Conservation (phyloP, 2,888 invertebrate genomes). For the Dynastes grantii region DNA sequence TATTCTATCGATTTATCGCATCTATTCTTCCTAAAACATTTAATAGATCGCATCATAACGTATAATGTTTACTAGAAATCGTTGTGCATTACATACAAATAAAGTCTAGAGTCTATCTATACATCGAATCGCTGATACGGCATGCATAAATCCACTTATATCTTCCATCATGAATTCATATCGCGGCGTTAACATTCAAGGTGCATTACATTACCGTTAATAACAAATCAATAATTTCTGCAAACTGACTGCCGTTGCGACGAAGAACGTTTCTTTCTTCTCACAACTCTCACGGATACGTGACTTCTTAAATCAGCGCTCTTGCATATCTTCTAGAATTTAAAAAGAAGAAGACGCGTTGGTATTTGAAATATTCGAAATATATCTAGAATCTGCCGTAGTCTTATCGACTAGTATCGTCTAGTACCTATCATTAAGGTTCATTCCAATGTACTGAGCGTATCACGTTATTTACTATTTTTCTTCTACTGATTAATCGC, state of each 20-base stretch:
- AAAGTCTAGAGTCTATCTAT: neutral
- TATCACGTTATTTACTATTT: no score
- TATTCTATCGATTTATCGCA: no score
- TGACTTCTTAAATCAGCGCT: slow-evolving; percentile 17
- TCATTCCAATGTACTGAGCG: no score
- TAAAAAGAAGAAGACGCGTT: neutral
- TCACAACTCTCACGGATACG: slow-evolving; percentile 12
- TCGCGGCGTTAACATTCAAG: slow-evolving; percentile 1
- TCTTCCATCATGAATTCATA: slow-evolving; percentile 1
- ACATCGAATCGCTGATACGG: neutral
- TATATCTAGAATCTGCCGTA: neutral
- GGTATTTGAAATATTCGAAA: slow-evolving; percentile 3
- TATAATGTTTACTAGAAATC: neutral
- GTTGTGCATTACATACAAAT: neutral
- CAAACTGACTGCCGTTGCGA: slow-evolving; percentile 15
- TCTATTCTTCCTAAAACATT: no score
- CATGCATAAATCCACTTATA: neutral
- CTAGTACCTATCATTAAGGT: no score
- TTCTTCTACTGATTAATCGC: no score
- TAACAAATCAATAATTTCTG: slow-evolving; percentile 36
- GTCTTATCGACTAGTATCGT: no score
- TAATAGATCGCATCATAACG: no score
- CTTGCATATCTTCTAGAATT: slow-evolving; percentile 3
- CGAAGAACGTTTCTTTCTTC: slow-evolving; percentile 11
- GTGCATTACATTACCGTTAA: slow-evolving; percentile 31